phyloP scores from a whole-genome alignment of 64 coral and sea anemone species.

The Pocillopora damicornis region DNA sequence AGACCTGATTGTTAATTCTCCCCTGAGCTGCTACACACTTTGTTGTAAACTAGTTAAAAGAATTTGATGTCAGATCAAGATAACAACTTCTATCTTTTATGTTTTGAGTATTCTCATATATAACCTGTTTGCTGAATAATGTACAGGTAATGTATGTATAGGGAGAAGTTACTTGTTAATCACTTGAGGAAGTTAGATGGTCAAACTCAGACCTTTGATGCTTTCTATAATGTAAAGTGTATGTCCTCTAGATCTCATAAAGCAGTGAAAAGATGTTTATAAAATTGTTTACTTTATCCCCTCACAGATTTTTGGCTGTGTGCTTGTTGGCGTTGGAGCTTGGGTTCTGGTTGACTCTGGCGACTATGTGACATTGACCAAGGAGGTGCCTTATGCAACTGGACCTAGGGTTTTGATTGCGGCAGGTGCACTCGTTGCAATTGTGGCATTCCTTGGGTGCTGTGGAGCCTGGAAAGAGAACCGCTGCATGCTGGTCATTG shows the following conservation, averaged over 20 bases:
- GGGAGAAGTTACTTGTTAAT: too few species aligned
- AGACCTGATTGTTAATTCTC: too few species aligned
- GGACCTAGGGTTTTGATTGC: conserved; percentile 48
- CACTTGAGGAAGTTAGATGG: too few species aligned
- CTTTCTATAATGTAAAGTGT: too few species aligned
- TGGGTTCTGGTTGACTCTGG: conserved; percentile 29
- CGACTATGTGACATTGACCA: neutral
- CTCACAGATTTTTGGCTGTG: conserved; percentile 33
- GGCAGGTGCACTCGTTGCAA: conserved; percentile 49
- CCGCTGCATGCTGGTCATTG: conserved; percentile 61
- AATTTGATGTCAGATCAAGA: too few species aligned
- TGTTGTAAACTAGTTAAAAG: too few species aligned
- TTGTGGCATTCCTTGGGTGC: conserved; percentile 69
- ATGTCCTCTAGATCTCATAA: neutral
- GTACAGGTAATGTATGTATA: too few species aligned
- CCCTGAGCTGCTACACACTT: too few species aligned
- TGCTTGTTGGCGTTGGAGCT: conserved; percentile 37
- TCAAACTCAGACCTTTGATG: too few species aligned
- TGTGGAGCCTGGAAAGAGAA: conserved; percentile 86
- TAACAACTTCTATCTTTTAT: too few species aligned
- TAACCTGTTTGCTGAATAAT: too few species aligned
- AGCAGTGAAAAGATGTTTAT: neutral
- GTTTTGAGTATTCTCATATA: too few species aligned
- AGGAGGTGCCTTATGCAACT: neutral
- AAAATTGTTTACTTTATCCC: neutral